These are phyloP conservation scores for Antigone vipio DNA, from an alignment of 2,113 vertebrate species.

Conservation along the genomic window DNA sequence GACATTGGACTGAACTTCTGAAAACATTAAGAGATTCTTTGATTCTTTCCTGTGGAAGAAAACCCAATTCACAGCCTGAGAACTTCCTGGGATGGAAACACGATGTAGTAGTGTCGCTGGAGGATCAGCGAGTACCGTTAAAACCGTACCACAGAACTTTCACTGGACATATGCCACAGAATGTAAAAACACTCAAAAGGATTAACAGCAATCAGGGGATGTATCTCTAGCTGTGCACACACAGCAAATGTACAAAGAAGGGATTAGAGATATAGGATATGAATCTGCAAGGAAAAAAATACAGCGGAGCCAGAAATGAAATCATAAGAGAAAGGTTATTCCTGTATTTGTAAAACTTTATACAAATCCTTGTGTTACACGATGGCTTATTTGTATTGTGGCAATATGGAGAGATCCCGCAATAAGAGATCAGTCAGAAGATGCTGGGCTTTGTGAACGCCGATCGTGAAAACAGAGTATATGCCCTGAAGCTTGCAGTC, in stretches of 20 bases:
- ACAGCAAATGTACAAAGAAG: background rate
- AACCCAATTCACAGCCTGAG: background rate
- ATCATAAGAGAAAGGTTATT: background rate
- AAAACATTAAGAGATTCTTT: background rate
- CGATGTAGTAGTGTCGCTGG: background rate
- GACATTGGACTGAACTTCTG: background rate
- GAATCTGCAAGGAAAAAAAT: background rate
- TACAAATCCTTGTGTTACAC: background rate
- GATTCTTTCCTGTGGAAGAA: background rate
- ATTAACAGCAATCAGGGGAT: slow-evolving; percentile 37
- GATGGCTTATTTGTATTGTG: background rate
- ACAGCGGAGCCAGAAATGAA: background rate
- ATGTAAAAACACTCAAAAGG: slow-evolving; percentile 39
- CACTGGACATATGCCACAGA: slow-evolving; percentile 15
- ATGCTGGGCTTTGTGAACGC: background rate
- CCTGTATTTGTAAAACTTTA: background rate
- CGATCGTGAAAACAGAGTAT: background rate
- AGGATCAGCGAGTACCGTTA: background rate
- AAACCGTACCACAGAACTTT: background rate
- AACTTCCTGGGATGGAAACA: background rate
- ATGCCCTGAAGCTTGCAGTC: background rate
- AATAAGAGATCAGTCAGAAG: background rate
- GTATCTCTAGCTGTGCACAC: background rate
- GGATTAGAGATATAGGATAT: background rate
- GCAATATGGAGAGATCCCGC: background rate